Conservation (phyloP, 1,140 invertebrate species). For the Dendroctonus valens region DNA sequence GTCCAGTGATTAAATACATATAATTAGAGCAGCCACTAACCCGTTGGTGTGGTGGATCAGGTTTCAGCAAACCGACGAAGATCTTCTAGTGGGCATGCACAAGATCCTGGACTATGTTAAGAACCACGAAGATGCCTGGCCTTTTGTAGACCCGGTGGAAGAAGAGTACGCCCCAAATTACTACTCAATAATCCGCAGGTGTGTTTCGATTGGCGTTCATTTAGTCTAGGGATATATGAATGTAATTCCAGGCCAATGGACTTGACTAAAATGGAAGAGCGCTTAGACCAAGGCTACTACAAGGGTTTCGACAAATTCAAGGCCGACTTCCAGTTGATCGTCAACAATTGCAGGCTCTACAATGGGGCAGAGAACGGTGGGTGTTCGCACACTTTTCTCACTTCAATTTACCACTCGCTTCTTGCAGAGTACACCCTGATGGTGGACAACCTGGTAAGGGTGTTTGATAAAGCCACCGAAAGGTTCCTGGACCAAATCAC, state of each 20-base stretch:
- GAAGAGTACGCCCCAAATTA: constrained; percentile 90
- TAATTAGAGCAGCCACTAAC: constrained; percentile 1
- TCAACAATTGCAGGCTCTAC: constrained; percentile 87
- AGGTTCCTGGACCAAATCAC: constrained; percentile 77
- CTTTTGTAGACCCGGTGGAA: constrained; percentile 86
- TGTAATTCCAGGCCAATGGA: constrained; percentile 70
- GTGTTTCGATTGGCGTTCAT: not conserved
- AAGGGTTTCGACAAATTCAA: constrained; percentile 77
- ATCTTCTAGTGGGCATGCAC: constrained; percentile 83
- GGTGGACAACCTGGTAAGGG: constrained; percentile 77
- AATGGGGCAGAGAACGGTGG: constrained; percentile 90
- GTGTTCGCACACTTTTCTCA: constrained; percentile 15
- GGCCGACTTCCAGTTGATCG: constrained; percentile 84
- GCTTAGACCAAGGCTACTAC: constrained; percentile 78
- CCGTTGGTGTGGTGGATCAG: constrained; percentile 51
- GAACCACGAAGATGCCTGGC: constrained; percentile 87
- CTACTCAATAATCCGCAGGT: constrained; percentile 65
- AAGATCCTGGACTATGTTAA: constrained; percentile 83
- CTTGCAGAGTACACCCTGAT: constrained; percentile 83
- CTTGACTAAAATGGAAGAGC: constrained; percentile 82
- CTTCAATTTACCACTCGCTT: constrained; percentile 25
- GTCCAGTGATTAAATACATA: constrained; percentile 36
- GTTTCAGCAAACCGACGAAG: constrained; percentile 76
- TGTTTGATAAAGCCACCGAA: constrained; percentile 74
- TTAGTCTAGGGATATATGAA: no score